Base-by-base conservation (phyloP, 1,140 invertebrate genomes). In the Pseudobourletiella spinata region DNA sequence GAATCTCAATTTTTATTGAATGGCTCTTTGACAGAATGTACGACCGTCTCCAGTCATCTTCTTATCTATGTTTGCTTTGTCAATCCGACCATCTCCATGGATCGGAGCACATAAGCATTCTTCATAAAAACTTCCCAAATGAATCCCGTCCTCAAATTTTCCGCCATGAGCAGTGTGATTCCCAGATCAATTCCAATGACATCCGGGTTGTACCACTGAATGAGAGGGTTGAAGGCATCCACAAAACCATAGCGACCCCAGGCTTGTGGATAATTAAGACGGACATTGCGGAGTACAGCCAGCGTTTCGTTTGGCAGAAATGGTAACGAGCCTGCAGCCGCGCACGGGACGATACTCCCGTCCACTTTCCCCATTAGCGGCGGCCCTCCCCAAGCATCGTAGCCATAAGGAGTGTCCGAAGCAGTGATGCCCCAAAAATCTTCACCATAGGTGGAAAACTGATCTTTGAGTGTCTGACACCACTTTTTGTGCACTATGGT, bases 171-270 rank as follows among this genome's bases (percentile, higher is more conserved):
- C 50, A 70, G 43, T 6, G 68, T 70, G 16, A 70, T 60, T 0
- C 68, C 68, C 2, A 68, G 55, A 29, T 70, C 63, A 57, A 68
- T 68, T 43, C 68, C 68, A 52, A 70, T 62, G 1, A 68, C 65
- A 58, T 68, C 61, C 1, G 30, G 25, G 50, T 68, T 63, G 25
- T 43, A 61, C 63, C 59, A 65, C 14, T 61, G 52, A 32, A 50
- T 32, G 28, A 61, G 15, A 15, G 65, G 67, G 30, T 62, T 61
- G 51, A 68, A 70, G 1, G 68, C 66, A 44, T 70, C 68, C 24
- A 68, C 35, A 42, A 70, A 70, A 8, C 68, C 68, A 28, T 70
- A 70, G 6, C 57, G 14, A 18, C 50, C 26, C 65, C 64, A 66
- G 20, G 68, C 59, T 35, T 50, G 43, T 2, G 59, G 43, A 20